These are phyloP conservation scores for Tychaedon coryphoeus DNA, from an alignment of 2,113 vertebrate species.

Conservation along the genomic window DNA sequence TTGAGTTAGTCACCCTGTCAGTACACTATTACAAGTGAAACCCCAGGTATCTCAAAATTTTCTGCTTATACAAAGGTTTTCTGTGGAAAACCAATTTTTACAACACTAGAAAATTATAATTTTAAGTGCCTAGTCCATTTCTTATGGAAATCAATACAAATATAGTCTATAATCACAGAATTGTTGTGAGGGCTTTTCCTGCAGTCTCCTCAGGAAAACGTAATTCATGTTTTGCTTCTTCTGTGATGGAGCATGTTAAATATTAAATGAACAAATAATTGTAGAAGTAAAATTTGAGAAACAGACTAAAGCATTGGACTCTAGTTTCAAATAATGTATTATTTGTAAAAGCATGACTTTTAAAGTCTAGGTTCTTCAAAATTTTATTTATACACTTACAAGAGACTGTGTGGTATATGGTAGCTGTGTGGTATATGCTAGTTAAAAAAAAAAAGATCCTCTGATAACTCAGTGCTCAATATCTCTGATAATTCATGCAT, in stretches of 20 bases:
- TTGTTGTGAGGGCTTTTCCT: background rate
- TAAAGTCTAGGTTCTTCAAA: background rate
- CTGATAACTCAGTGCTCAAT: background rate
- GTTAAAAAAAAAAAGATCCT: background rate
- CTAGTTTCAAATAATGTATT: background rate
- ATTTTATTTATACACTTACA: background rate
- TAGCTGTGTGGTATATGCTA: background rate
- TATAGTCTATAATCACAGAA: background rate
- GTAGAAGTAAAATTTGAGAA: background rate
- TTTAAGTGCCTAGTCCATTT: background rate
- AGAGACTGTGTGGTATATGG: background rate
- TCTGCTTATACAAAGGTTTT: background rate
- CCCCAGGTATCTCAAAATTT: background rate
- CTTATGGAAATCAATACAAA: background rate
- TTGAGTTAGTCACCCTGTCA: background rate
- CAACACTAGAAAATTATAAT: background rate
- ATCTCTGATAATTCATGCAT: background rate
- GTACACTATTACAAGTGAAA: background rate
- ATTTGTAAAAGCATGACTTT: background rate
- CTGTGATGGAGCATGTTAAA: background rate
- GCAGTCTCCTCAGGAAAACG: background rate
- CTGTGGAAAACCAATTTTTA: background rate
- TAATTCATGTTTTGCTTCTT: background rate
- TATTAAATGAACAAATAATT: background rate
- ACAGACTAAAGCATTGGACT: background rate